phyloP scores from a whole-genome alignment of 2,113 vertebrate genomes.

The Xyrauchen texanus region DNA sequence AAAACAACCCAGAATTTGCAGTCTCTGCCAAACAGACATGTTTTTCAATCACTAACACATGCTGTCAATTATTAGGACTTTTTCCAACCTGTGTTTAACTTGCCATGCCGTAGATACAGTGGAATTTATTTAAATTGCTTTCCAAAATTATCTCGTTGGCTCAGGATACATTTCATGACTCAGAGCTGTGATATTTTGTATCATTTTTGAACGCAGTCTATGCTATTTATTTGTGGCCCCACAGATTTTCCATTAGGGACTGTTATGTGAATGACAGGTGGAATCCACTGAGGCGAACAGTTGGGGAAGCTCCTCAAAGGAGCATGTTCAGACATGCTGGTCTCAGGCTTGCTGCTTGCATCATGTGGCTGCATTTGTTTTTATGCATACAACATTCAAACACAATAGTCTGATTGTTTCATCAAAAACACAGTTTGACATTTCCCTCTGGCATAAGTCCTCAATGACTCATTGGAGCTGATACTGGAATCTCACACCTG shows the following conservation, averaged over 20 bases:
- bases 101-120: neutral
- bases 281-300: constrained; percentile 23
- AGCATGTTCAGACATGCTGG: constrained; percentile 48
- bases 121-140: constrained; percentile 8
- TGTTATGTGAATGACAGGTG: constrained; percentile 45
- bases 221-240: neutral
- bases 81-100: neutral
- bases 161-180: constrained; percentile 39
- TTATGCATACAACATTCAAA: neutral
- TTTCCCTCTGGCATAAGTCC: constrained; percentile 10
- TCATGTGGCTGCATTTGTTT: constrained; percentile 14
- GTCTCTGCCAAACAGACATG: neutral
- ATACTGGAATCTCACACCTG: constrained; percentile 18
- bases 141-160: constrained; percentile 32
- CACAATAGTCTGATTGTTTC: neutral
- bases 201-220: neutral
- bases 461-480: constrained; percentile 33
- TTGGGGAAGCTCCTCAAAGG: constrained; percentile 22
- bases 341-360: neutral
- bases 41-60: constrained; percentile 14
- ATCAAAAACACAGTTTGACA: neutral
- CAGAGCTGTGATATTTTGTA: constrained; percentile 31
- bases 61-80: constrained; percentile 25
- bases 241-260: neutral
- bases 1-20: constrained; percentile 20